Conservation (phyloP, 1,140 invertebrate species). For the Hesperophylax magnus region DNA sequence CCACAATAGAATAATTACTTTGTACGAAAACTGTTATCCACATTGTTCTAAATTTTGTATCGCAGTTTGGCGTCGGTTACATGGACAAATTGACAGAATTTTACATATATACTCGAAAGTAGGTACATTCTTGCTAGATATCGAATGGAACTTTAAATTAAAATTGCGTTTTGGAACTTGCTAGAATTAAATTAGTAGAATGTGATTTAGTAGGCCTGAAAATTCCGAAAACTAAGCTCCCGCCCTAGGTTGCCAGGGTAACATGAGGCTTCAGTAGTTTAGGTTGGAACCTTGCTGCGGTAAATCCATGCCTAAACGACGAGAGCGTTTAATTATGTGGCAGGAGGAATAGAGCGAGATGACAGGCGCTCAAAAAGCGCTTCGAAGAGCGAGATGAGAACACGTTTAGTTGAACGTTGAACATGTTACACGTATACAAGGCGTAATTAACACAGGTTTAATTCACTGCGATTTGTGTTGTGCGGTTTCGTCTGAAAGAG, state of each 20-base stretch:
- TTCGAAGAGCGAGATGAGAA: neutral
- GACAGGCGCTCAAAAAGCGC: neutral
- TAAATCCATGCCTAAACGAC: slow-evolving; percentile 49
- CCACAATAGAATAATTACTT: too few species aligned
- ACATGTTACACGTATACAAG: slow-evolving; percentile 13
- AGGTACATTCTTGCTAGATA: too few species aligned
- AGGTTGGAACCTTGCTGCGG: slow-evolving; percentile 13
- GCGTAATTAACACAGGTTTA: slow-evolving; percentile 53
- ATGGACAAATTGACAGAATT: too few species aligned
- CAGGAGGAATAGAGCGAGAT: slow-evolving; percentile 3
- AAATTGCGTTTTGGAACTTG: neutral
- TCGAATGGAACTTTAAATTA: neutral
- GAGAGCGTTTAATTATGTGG: slow-evolving; percentile 50
- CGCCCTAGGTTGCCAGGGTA: neutral
- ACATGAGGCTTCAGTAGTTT: slow-evolving; percentile 14
- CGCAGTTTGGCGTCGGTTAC: too few species aligned
- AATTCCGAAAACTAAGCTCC: too few species aligned
- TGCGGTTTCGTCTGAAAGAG: slow-evolving; percentile 43
- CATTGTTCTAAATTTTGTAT: too few species aligned
- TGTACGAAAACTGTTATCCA: too few species aligned
- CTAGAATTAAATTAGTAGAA: neutral
- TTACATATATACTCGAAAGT: too few species aligned
- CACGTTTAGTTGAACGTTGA: neutral
- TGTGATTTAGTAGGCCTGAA: neutral
- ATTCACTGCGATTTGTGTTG: slow-evolving; percentile 50